A percentile compares a stretch with the other conserved stretches of the same genome.
These are phyloP conservation scores for Drosophila paranaensis DNA, from an alignment of 2,888 invertebrate genomes.

Conservation along the genomic window DNA sequence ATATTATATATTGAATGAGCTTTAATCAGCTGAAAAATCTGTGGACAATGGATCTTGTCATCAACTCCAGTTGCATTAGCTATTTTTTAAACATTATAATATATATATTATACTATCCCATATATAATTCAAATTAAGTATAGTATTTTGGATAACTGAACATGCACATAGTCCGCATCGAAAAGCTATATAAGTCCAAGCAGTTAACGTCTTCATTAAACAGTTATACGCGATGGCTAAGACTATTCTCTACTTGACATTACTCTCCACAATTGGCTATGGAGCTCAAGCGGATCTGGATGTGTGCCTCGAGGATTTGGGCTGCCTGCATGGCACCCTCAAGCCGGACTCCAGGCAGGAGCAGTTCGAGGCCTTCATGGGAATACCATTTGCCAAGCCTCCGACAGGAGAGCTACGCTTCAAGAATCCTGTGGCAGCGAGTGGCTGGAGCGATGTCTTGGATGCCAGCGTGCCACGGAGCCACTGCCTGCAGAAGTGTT, in stretches of 20 bases:
- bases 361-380: constrained; percentile 82
- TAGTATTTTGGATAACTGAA: background rate
- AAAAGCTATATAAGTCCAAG: constrained; percentile 22
- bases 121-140: background rate
- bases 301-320: constrained; percentile 71
- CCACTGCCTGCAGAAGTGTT: constrained; percentile 85
- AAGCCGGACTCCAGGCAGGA: constrained; percentile 72
- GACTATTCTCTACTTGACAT: background rate
- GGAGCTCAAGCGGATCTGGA: constrained; percentile 39
- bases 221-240: constrained; percentile 12
- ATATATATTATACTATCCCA: background rate
- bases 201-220: background rate
- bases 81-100: background rate
- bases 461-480: constrained; percentile 81
- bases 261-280: background rate
- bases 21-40: background rate
- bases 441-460: constrained; percentile 64
- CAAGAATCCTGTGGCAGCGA: constrained; percentile 78
- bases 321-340: constrained; percentile 74
- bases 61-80: too few species aligned
- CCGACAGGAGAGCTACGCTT: constrained; percentile 80
- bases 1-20: background rate
- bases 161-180: constrained; percentile 21
- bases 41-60: background rate
- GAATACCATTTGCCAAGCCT: constrained; percentile 83